Conservation (phyloP, 2,113 vertebrate genomes). For the Lutjanus erythropterus region DNA sequence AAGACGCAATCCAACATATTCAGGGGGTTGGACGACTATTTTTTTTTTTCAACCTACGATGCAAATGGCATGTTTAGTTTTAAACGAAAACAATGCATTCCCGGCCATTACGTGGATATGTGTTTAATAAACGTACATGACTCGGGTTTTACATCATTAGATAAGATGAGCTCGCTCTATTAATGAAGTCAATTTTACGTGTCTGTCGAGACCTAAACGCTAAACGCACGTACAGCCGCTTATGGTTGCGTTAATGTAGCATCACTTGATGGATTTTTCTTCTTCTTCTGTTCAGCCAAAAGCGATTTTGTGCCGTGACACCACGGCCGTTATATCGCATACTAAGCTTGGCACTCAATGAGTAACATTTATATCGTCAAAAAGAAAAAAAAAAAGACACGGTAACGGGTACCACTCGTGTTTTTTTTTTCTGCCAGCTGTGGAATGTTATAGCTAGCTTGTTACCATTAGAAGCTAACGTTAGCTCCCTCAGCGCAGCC, state of each 20-base stretch:
- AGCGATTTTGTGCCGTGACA: background rate
- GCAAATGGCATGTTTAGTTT: no score
- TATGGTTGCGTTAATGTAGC: background rate
- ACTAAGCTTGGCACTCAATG: background rate
- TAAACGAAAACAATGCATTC: background rate
- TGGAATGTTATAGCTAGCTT: conserved; percentile 6
- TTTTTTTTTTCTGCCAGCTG: background rate
- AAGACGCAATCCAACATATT: background rate
- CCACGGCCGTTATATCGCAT: background rate
- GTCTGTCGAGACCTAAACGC: background rate
- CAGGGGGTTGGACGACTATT: background rate
- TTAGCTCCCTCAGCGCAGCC: conserved; percentile 49
- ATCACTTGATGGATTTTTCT: background rate
- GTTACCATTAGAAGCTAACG: conserved; percentile 58
- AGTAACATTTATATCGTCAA: background rate
- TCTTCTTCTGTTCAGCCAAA: background rate
- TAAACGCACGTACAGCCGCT: background rate
- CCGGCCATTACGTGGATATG: background rate
- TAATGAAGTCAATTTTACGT: background rate
- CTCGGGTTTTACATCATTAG: background rate
- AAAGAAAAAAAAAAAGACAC: background rate
- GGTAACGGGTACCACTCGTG: background rate
- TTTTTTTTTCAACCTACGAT: no score
- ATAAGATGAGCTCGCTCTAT: background rate
- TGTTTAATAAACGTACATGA: background rate